Conservation (phyloP, 2,888 invertebrate genomes). For the Folsomia manolachei region DNA sequence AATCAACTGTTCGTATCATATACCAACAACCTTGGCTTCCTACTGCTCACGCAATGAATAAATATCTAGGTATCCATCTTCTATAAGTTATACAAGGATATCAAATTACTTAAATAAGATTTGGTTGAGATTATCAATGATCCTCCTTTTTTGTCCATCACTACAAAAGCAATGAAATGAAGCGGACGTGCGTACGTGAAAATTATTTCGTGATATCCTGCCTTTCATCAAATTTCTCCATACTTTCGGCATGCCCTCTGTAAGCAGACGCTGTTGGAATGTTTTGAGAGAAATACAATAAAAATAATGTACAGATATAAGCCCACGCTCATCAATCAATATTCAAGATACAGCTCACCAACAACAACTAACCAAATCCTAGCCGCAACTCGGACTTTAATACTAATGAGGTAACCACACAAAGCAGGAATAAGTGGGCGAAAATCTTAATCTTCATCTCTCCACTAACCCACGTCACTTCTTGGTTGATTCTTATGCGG, state of each 20-base stretch:
- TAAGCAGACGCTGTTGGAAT: too few relatives aligned
- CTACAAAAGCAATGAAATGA: neutral
- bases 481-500: neutral
- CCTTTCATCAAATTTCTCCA: neutral
- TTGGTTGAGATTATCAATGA: neutral
- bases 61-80: too few relatives aligned
- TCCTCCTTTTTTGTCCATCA: neutral
- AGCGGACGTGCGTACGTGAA: neutral
- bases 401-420: neutral
- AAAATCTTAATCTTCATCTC: neutral
- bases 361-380: too few relatives aligned
- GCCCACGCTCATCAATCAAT: neutral
- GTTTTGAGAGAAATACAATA: neutral
- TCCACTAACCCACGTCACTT: neutral
- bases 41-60: too few relatives aligned
- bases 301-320: neutral
- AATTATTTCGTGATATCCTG: neutral
- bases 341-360: neutral
- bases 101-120: neutral
- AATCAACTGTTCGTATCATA: too few relatives aligned
- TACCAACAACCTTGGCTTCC: too few relatives aligned
- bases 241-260: neutral
- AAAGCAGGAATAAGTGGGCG: neutral
- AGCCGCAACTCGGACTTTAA: neutral
- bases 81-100: neutral